Conservation (phyloP, 2,888 invertebrate genomes). For the Drosophila mulleri region DNA sequence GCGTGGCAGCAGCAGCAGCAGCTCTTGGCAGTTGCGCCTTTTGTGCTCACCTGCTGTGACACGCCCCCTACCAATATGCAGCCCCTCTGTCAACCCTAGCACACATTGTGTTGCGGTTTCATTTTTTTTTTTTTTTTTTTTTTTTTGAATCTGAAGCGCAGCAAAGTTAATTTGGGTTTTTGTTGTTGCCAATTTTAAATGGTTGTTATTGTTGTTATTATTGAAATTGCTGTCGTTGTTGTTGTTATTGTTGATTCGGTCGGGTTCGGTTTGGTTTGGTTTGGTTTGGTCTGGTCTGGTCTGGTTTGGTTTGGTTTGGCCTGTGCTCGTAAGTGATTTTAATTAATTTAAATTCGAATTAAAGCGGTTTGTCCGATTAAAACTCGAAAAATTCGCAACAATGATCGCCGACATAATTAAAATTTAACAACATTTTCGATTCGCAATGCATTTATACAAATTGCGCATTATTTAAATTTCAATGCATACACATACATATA, state of each 20-base stretch:
- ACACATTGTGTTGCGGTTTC: constrained; percentile 51
- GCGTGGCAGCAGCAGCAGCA: constrained; percentile 26
- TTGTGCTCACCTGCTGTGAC: constrained; percentile 72
- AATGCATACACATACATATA: constrained; percentile 35
- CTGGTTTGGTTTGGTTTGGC: constrained; percentile 55
- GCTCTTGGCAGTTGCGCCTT: constrained; percentile 58
- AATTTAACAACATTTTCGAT: constrained; percentile 56
- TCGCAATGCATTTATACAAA: constrained; percentile 44
- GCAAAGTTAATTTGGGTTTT: constrained; percentile 77
- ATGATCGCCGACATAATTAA: constrained; percentile 65
- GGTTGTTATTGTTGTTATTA: constrained; percentile 52
- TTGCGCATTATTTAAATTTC: constrained; percentile 52
- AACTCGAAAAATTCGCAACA: constrained; percentile 69
- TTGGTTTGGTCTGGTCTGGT: constrained; percentile 11
- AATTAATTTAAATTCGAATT: constrained; percentile 80
- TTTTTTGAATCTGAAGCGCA: constrained; percentile 64
- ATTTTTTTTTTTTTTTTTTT: constrained; percentile 43
- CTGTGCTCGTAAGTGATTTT: constrained; percentile 71
- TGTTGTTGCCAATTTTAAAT: constrained; percentile 63
- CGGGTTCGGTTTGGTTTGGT: too few species aligned
- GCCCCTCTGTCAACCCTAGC: constrained; percentile 12
- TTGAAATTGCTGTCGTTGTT: constrained; percentile 26
- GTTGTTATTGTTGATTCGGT: constrained; percentile 7
- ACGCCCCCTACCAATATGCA: neutral
- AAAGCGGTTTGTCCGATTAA: constrained; percentile 76